Evolutionary conservation across 2,797 vertebrate species (phyloP).

Genomic region (Tenualosa ilisha): DNA sequence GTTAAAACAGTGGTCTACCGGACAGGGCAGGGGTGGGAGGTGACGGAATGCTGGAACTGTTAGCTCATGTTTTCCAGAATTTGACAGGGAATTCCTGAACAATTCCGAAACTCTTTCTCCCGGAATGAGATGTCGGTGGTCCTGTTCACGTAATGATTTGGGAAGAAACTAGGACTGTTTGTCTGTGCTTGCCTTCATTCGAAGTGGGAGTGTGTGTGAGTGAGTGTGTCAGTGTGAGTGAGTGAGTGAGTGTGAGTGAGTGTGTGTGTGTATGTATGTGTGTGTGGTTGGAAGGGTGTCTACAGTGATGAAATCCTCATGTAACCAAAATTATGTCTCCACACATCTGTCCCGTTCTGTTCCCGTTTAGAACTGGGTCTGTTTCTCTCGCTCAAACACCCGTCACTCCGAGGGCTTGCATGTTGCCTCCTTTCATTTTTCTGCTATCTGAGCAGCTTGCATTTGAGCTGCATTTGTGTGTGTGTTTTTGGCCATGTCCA

Average conservation of each 20-base stretch:
- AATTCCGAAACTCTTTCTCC: conserved; percentile 8
- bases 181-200: neutral
- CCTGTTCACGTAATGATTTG: neutral
- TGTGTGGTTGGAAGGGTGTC: neutral
- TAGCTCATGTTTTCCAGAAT: conserved; percentile 59
- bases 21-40: conserved; percentile 36
- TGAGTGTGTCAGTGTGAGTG: conserved; percentile 22
- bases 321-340: neutral
- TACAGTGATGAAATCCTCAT: neutral
- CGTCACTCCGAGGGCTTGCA: neutral
- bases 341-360: neutral
- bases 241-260: conserved; percentile 3
- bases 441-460: neutral
- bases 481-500: neutral
- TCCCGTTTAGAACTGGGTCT: neutral
- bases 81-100: conserved; percentile 45
- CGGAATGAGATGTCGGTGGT: conserved; percentile 9
- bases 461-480: neutral
- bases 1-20: conserved; percentile 32
- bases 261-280: conserved; percentile 19
- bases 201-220: neutral
- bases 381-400: neutral
- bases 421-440: neutral
- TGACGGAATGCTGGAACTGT: conserved; percentile 37
- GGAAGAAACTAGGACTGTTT: neutral